Percentiles rank a stretch among this genome's conserved stretches.
phyloP scores from a whole-genome alignment of 2,888 invertebrate genomes.

The Dendrolimus houi region DNA sequence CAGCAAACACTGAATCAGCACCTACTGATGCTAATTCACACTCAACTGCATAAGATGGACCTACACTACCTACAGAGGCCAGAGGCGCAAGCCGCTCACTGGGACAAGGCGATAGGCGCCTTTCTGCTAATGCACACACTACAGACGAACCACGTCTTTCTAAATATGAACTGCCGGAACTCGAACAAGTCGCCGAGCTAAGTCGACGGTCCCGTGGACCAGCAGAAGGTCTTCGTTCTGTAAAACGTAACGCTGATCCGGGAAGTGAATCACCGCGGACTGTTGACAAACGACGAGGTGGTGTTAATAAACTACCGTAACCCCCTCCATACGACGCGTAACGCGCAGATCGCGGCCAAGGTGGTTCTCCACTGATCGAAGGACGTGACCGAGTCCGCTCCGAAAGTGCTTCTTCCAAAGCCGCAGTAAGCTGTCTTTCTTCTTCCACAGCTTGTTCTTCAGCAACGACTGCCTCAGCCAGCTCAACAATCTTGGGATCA shows the following conservation, averaged over 20 bases:
- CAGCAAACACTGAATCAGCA: slow-evolving; percentile 88
- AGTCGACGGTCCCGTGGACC: slow-evolving; percentile 77
- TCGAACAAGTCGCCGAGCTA: slow-evolving; percentile 90
- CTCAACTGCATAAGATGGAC: slow-evolving; percentile 81
- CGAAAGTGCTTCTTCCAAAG: slow-evolving; percentile 79
- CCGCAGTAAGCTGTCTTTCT: slow-evolving; percentile 84
- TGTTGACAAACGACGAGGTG: slow-evolving; percentile 79
- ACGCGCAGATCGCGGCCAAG: slow-evolving; percentile 59
- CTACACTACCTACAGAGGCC: slow-evolving; percentile 87
- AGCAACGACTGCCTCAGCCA: slow-evolving; percentile 85
- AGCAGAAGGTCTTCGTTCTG: slow-evolving; percentile 66
- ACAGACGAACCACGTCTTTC: slow-evolving; percentile 89
- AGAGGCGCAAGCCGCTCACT: slow-evolving; percentile 82
- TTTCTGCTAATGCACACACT: slow-evolving; percentile 84
- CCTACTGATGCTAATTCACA: slow-evolving; percentile 83
- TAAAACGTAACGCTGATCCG: slow-evolving; percentile 73
- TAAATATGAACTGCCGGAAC: slow-evolving; percentile 89
- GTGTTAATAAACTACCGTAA: slow-evolving; percentile 83
- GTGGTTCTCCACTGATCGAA: slow-evolving; percentile 82
- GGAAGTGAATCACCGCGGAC: slow-evolving; percentile 77
- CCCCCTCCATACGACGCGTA: slow-evolving; percentile 75
- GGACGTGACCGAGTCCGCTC: slow-evolving; percentile 70
- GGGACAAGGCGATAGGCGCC: slow-evolving; percentile 88
- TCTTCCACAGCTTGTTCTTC: slow-evolving; percentile 81
- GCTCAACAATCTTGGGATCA: slow-evolving; percentile 87